Evolutionary conservation across 2,888 invertebrate genomes (phyloP).

Genomic region (Conomelus anceps): DNA sequence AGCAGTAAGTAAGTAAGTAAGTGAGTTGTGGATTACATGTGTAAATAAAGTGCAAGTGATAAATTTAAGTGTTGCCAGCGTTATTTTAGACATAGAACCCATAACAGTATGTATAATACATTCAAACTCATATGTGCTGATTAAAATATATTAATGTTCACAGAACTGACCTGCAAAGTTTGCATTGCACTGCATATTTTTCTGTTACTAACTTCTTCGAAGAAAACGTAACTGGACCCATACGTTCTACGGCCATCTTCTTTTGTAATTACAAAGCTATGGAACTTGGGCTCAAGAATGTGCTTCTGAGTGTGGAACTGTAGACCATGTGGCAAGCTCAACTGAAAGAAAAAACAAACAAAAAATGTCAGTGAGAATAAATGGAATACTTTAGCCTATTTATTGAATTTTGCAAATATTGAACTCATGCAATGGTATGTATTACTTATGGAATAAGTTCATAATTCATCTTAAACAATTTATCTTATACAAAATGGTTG

Average conservation of each 20-base stretch:
- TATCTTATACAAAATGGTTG: too few species aligned
- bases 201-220: slow-evolving; percentile 87
- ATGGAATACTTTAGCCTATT: background rate
- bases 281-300: slow-evolving; percentile 75
- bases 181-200: slow-evolving; percentile 95
- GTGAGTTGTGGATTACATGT: too few species aligned
- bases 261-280: slow-evolving; percentile 93
- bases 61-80: too few species aligned
- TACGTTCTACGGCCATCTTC: slow-evolving; percentile 94
- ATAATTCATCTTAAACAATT: too few species aligned
- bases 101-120: too few species aligned
- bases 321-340: slow-evolving; percentile 90
- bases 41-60: too few species aligned
- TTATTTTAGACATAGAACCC: too few species aligned
- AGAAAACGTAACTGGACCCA: slow-evolving; percentile 92
- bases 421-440: too few species aligned
- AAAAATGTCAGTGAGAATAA: background rate
- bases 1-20: too few species aligned
- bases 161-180: slow-evolving; percentile 55
- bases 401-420: too few species aligned
- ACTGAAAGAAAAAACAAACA: slow-evolving; percentile 50
- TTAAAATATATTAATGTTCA: too few species aligned
- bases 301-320: slow-evolving; percentile 93
- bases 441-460: too few species aligned
- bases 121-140: background rate